A percentile compares a stretch with the other conserved stretches of the same genome.
phyloP scores from a whole-genome alignment of 2,888 invertebrate genomes.

The Sussaba pulchella region DNA sequence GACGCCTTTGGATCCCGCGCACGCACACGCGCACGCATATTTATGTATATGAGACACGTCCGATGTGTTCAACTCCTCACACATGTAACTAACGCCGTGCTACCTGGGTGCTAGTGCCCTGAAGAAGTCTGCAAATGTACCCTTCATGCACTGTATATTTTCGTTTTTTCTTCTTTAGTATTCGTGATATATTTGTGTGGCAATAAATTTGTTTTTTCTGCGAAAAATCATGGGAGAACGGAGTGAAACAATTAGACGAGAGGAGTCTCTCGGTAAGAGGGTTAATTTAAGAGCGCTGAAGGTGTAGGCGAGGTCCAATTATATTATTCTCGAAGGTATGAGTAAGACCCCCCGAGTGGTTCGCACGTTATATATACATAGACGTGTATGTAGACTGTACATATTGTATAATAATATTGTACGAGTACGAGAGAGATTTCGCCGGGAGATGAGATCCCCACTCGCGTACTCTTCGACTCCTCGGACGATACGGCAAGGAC shows the following conservation, averaged over 20 bases:
- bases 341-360: constrained; percentile 4
- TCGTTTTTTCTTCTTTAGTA: too few relatives aligned
- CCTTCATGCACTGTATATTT: too few relatives aligned
- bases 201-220: background rate
- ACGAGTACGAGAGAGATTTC: constrained; percentile 69
- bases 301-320: constrained; percentile 71
- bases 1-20: constrained; percentile 51
- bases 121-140: background rate
- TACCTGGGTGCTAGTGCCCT: background rate
- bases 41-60: background rate
- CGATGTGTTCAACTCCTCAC: background rate
- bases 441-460: constrained; percentile 67
- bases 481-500: constrained; percentile 40
- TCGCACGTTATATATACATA: background rate
- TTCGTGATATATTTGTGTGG: too few relatives aligned
- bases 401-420: background rate
- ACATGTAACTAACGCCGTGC: background rate
- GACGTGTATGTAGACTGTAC: background rate
- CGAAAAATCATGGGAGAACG: constrained; percentile 20
- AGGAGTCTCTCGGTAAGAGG: background rate
- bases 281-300: constrained; percentile 43
- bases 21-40: background rate
- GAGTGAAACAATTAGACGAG: constrained; percentile 20
- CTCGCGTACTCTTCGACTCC: constrained; percentile 13
- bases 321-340: constrained; percentile 66